Percentiles rank a stretch among this genome's conserved stretches.
Conservation (phyloP, 2,888 invertebrate genomes). For the Mylabris sibirica region DNA sequence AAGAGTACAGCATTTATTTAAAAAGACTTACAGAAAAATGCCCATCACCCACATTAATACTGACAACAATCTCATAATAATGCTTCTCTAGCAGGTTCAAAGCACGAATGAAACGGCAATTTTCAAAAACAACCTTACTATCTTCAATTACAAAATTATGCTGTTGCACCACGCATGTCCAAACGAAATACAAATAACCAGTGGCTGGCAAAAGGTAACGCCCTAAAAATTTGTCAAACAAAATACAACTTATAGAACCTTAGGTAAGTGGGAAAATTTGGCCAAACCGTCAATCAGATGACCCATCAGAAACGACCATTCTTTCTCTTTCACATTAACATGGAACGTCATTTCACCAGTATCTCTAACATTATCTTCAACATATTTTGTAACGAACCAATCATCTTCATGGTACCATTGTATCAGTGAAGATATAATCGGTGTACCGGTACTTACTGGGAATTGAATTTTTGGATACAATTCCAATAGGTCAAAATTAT, state of each 20-base stretch:
- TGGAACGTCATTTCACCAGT: conserved; percentile 69
- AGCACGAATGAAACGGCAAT: conserved; percentile 83
- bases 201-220: conserved; percentile 86
- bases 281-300: conserved; percentile 81
- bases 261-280: too few relatives aligned
- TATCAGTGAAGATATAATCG: conserved; percentile 70
- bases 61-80: conserved; percentile 53
- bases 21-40: conserved; percentile 26
- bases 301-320: conserved; percentile 76
- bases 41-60: conserved; percentile 27
- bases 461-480: conserved; percentile 79
- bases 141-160: conserved; percentile 70
- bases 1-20: too few relatives aligned
- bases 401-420: conserved; percentile 87
- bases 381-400: conserved; percentile 64
- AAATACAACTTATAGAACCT: neutral
- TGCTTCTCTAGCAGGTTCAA: conserved; percentile 78
- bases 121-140: conserved; percentile 82
- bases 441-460: conserved; percentile 76
- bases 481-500: conserved; percentile 75
- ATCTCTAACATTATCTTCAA: too few relatives aligned
- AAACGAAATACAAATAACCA: conserved; percentile 79
- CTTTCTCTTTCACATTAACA: conserved; percentile 70
- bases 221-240: too few relatives aligned
- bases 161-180: conserved; percentile 71